These are phyloP conservation scores for Aurelia sp. DNA, from an alignment of 30 jellyfish, hydroid and myxozoan species.

Conservation along the genomic window DNA sequence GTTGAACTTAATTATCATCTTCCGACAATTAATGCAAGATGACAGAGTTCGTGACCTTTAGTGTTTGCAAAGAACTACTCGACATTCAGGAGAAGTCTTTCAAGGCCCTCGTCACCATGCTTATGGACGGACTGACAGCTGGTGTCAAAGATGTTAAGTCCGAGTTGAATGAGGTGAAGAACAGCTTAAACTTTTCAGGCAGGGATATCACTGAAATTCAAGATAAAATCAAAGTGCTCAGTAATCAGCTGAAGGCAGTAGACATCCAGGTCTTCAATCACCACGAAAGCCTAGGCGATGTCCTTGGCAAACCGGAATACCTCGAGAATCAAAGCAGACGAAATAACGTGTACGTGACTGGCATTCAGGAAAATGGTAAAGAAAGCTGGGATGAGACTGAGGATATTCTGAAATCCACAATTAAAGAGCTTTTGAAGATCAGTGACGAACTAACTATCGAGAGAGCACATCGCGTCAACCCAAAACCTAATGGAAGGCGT, in stretches of 20 bases:
- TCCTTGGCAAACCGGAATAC: background rate
- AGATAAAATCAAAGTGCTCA: constrained; percentile 1
- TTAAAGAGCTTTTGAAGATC: constrained; percentile 16
- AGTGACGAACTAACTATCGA: background rate
- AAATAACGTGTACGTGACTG: background rate
- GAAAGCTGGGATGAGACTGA: constrained; percentile 42
- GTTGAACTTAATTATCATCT: background rate
- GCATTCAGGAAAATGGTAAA: constrained; percentile 11
- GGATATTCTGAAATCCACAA: constrained; percentile 20
- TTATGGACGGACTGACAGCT: background rate
- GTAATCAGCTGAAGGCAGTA: constrained; percentile 1
- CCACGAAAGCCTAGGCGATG: constrained; percentile 10
- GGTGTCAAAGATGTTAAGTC: background rate
- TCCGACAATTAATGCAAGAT: background rate
- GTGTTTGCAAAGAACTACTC: constrained; percentile 1
- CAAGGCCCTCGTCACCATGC: constrained; percentile 20
- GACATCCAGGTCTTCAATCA: constrained; percentile 6
- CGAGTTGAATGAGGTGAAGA: constrained; percentile 6
- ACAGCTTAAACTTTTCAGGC: constrained; percentile 10
- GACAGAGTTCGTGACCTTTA: constrained; percentile 14
- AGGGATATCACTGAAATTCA: constrained; percentile 1
- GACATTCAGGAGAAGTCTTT: constrained; percentile 9
- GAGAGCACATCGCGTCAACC: constrained; percentile 2
- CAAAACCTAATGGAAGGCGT: background rate
- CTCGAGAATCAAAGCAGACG: background rate